Evolutionary conservation across 2,113 vertebrate species (phyloP).

Genomic region (Aramus guarauna): DNA sequence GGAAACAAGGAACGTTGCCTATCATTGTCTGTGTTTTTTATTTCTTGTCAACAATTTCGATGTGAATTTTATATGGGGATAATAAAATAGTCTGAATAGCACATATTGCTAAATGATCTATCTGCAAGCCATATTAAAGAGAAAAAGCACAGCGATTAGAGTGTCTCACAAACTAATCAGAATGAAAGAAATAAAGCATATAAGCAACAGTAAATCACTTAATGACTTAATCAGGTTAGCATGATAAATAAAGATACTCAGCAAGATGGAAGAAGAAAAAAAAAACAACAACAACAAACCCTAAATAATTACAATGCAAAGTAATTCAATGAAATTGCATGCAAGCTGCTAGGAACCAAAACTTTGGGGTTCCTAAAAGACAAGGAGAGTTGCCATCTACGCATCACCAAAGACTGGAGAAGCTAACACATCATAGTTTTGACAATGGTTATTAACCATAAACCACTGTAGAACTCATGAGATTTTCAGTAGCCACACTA

Average conservation of each 20-base stretch:
- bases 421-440: background rate
- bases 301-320: background rate
- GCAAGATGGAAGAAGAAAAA: background rate
- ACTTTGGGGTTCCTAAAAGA: background rate
- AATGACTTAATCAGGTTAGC: slow-evolving; percentile 53
- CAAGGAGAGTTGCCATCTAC: background rate
- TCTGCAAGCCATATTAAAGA: slow-evolving; percentile 23
- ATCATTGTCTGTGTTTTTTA: background rate
- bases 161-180: slow-evolving; percentile 41
- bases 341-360: background rate
- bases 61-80: slow-evolving; percentile 27
- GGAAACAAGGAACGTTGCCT: background rate
- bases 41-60: slow-evolving; percentile 33
- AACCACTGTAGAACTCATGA: background rate
- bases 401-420: background rate
- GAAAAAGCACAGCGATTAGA: background rate
- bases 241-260: slow-evolving; percentile 5
- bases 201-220: slow-evolving; percentile 37
- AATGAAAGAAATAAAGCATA: slow-evolving; percentile 40
- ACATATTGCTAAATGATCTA: slow-evolving; percentile 26
- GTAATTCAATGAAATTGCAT: background rate
- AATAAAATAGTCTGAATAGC: background rate
- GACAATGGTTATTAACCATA: background rate
- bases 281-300: too few species aligned
- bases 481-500: background rate